These are phyloP conservation scores for Apogon talboti DNA, from an alignment of 2,797 vertebrate genomes.

Conservation along the genomic window DNA sequence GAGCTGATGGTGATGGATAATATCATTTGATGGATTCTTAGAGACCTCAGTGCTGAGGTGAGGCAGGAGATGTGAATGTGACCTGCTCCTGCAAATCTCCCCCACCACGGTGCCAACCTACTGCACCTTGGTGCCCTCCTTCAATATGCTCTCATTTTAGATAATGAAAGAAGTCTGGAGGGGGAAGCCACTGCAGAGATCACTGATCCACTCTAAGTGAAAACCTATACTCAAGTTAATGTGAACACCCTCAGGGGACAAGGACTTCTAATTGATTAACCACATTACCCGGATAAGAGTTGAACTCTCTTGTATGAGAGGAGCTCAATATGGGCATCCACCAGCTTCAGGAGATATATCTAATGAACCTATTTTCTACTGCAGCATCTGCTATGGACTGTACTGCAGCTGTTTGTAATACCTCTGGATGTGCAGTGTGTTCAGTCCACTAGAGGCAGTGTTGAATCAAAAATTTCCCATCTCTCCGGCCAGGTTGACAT, in stretches of 20 bases:
- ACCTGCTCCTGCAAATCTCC: conserved; percentile 58
- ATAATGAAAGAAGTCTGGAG: conserved; percentile 82
- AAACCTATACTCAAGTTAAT: conserved; percentile 86
- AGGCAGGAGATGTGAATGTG: conserved; percentile 57
- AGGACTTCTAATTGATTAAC: conserved; percentile 84
- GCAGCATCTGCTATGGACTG: conserved; percentile 61
- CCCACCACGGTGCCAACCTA: conserved; percentile 47
- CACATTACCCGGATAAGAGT: conserved; percentile 79
- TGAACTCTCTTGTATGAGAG: conserved; percentile 73
- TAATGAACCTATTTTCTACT: conserved; percentile 62
- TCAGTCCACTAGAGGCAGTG: conserved; percentile 75
- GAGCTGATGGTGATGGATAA: conserved; percentile 66
- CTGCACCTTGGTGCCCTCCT: conserved; percentile 72
- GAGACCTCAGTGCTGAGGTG: conserved; percentile 46
- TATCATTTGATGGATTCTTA: conserved; percentile 60
- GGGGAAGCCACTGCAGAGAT: conserved; percentile 79
- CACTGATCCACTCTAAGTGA: conserved; percentile 84
- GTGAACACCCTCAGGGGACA: conserved; percentile 77
- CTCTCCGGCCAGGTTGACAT: conserved; percentile 40
- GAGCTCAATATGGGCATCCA: conserved; percentile 68
- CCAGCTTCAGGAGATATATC: conserved; percentile 54
- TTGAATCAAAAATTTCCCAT: conserved; percentile 70
- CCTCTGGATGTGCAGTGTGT: conserved; percentile 12
- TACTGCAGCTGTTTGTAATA: conserved; percentile 64
- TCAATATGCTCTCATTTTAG: conserved; percentile 81